phyloP scores from a whole-genome alignment of 2,888 invertebrate genomes.

The Entomobrya proxima region DNA sequence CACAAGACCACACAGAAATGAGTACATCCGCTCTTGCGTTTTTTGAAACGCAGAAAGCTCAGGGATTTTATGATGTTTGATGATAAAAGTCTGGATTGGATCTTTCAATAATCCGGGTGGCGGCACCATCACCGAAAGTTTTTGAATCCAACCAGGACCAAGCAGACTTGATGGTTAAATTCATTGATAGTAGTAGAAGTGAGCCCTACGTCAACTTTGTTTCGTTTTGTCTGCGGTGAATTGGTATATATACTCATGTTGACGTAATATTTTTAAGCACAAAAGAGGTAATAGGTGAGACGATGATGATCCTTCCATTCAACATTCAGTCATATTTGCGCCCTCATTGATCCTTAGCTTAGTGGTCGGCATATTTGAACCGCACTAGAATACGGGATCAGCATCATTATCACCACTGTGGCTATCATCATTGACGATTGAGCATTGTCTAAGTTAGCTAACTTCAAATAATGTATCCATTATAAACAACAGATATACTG shows the following conservation, averaged over 20 bases:
- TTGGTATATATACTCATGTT: background rate
- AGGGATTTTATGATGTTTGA: constrained; percentile 21
- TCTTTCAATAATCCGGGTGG: constrained; percentile 45
- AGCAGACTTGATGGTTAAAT: background rate
- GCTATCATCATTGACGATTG: constrained; percentile 6
- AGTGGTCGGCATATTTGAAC: constrained; percentile 43
- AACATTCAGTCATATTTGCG: background rate
- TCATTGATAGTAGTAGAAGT: background rate
- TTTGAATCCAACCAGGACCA: background rate
- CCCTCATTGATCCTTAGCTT: background rate
- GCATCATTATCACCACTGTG: constrained; percentile 6
- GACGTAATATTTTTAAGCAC: constrained; percentile 25
- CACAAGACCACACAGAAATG: constrained; percentile 37
- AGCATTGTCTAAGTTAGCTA: too few relatives aligned
- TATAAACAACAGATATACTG: too few relatives aligned
- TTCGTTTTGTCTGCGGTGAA: background rate
- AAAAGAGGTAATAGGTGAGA: background rate
- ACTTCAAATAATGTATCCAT: too few relatives aligned
- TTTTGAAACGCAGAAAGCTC: background rate
- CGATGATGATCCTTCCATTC: background rate
- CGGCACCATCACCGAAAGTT: background rate
- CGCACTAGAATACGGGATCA: background rate
- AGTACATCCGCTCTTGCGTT: background rate
- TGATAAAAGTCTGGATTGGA: background rate
- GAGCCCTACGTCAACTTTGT: background rate